These are phyloP conservation scores for Sebastes alutus DNA, from an alignment of 2,797 vertebrate genomes.

Conservation along the genomic window DNA sequence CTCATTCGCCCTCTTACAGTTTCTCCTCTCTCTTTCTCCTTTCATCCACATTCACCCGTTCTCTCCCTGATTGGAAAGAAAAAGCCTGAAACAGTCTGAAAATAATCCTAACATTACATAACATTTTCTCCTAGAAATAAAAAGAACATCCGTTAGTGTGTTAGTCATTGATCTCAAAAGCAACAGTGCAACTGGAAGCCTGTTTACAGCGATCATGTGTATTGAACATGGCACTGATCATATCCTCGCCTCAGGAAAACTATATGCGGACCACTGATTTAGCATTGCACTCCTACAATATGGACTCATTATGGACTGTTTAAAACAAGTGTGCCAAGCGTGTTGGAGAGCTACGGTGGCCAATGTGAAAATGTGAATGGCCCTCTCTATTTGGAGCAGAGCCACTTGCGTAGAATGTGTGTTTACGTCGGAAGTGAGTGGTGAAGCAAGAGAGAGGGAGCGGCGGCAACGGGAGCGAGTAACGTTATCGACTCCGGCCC, in stretches of 20 bases:
- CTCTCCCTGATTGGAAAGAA: not conserved
- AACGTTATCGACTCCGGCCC: too few species aligned
- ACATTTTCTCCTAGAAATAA: not conserved
- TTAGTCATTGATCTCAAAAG: conserved; percentile 13
- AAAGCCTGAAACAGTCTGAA: not conserved
- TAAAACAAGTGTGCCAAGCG: not conserved
- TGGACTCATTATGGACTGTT: not conserved
- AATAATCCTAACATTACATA: not conserved
- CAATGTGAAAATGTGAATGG: too few species aligned
- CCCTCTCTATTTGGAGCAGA: too few species aligned
- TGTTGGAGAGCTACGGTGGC: too few species aligned
- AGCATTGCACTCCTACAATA: not conserved
- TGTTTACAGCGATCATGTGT: conserved; percentile 8
- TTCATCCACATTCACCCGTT: not conserved
- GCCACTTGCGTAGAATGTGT: too few species aligned
- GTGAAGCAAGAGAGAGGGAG: too few species aligned
- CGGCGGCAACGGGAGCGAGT: too few species aligned
- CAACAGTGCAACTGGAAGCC: not conserved
- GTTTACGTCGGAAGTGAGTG: too few species aligned
- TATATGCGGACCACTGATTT: not conserved
- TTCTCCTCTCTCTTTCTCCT: not conserved
- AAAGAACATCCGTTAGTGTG: not conserved
- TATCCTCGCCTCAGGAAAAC: not conserved
- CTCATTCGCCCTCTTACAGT: conserved; percentile 13
- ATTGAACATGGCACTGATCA: conserved; percentile 2